Percentiles rank a stretch among this genome's conserved stretches.
These are phyloP conservation scores for Chelonia mydas DNA, from an alignment of 2,797 vertebrate genomes.

Conservation along the genomic window DNA sequence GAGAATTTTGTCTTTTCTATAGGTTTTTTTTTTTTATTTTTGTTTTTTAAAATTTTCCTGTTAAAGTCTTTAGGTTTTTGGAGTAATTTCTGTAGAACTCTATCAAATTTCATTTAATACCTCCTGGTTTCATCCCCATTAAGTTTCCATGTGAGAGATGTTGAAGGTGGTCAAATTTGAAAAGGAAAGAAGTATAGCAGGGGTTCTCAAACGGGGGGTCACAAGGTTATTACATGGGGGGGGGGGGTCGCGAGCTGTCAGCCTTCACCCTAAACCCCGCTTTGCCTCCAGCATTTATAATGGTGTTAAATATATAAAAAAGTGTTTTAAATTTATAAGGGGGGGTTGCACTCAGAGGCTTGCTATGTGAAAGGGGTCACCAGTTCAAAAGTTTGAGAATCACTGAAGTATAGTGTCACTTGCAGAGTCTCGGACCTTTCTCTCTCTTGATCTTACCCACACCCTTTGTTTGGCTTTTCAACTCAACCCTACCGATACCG, in stretches of 20 bases:
- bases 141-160: not conserved
- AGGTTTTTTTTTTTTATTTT: not conserved
- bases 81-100: not conserved
- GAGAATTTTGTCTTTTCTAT: not conserved
- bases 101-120: not conserved
- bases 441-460: not conserved
- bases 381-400: no score
- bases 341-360: no score
- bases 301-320: no score
- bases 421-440: not conserved
- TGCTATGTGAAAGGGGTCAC: no score
- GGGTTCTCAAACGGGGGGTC: no score
- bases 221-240: no score
- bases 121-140: not conserved
- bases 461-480: not conserved
- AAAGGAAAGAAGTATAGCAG: not conserved
- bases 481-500: not conserved
- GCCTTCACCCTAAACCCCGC: no score
- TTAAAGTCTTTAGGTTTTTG: not conserved
- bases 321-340: no score
- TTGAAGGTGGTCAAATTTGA: not conserved
- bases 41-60: not conserved
- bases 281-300: no score
- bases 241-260: no score
- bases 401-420: not conserved